A percentile compares a stretch with the other conserved stretches of the same genome.
phyloP scores from a whole-genome alignment of 2,113 vertebrate genomes.

The Sporophila hypoxantha region DNA sequence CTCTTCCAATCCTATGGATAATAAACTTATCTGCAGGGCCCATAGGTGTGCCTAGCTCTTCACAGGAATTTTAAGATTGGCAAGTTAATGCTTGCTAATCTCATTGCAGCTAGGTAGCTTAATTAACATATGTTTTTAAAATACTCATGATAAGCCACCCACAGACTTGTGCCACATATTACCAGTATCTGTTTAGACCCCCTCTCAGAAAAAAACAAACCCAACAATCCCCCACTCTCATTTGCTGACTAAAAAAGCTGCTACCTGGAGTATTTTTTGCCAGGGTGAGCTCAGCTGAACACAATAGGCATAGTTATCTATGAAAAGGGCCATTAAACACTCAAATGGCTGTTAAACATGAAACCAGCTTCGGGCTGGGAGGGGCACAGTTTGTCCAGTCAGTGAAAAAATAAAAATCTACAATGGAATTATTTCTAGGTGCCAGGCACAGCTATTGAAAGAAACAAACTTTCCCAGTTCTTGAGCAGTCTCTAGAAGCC shows the following conservation, averaged over 20 bases:
- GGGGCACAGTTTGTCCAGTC: not conserved
- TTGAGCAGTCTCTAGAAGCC: not conserved
- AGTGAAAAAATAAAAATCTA: slow-evolving; percentile 8
- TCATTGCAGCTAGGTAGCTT: not conserved
- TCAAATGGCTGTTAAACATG: slow-evolving; percentile 2
- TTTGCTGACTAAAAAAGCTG: not conserved
- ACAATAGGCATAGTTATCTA: not conserved
- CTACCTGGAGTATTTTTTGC: not conserved
- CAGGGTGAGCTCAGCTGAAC: not conserved
- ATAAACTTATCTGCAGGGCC: not conserved
- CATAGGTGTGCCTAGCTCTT: slow-evolving; percentile 18
- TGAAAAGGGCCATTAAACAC: slow-evolving; percentile 27
- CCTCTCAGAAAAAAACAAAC: not conserved
- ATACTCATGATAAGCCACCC: slow-evolving; percentile 5
- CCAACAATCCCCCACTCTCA: not conserved
- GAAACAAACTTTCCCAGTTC: not conserved
- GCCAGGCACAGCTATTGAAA: not conserved
- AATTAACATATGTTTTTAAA: slow-evolving; percentile 30
- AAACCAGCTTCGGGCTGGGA: slow-evolving; percentile 23
- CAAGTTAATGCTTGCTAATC: slow-evolving; percentile 33
- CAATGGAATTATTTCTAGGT: not conserved
- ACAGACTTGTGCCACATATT: not conserved
- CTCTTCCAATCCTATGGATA: not conserved
- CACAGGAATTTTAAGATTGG: not conserved
- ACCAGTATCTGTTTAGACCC: not conserved